Evolutionary conservation across 2,797 vertebrate species (phyloP).

Genomic region (Bradypus variegatus): DNA sequence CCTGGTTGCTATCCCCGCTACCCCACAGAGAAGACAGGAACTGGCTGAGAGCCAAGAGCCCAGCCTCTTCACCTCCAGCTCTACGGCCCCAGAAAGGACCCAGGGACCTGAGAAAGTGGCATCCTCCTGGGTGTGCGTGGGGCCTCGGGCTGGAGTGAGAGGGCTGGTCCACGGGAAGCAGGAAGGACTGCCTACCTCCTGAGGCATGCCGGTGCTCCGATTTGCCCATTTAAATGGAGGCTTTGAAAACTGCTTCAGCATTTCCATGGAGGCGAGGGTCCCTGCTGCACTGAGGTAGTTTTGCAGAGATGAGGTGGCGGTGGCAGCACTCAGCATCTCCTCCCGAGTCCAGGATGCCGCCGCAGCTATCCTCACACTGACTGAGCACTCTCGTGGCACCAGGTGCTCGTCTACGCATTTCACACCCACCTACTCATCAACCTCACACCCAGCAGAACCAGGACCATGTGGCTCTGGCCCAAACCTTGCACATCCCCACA

Average conservation of each 20-base stretch:
- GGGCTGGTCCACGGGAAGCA: not conserved
- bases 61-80: not conserved
- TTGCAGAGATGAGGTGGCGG: not conserved
- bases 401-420: not conserved
- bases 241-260: not conserved
- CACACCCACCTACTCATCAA: fast-evolving
- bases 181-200: not conserved
- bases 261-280: not conserved
- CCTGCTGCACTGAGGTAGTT: no score
- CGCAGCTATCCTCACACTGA: not conserved
- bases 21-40: not conserved
- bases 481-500: not conserved
- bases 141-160: not conserved
- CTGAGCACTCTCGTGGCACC: fast-evolving
- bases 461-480: not conserved
- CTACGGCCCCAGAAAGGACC: not conserved
- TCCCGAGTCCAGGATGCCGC: not conserved
- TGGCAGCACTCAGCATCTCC: no score
- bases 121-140: not conserved
- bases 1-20: fast-evolving
- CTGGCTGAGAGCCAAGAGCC: not conserved
- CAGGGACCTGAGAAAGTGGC: not conserved
- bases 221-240: not conserved
- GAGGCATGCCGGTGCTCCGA: not conserved
- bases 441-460: not conserved